Percentiles rank a stretch among this genome's conserved stretches.
Evolutionary conservation across 1,140 invertebrate genomes (phyloP).

Genomic region (Mizuhopecten yessoensis): DNA sequence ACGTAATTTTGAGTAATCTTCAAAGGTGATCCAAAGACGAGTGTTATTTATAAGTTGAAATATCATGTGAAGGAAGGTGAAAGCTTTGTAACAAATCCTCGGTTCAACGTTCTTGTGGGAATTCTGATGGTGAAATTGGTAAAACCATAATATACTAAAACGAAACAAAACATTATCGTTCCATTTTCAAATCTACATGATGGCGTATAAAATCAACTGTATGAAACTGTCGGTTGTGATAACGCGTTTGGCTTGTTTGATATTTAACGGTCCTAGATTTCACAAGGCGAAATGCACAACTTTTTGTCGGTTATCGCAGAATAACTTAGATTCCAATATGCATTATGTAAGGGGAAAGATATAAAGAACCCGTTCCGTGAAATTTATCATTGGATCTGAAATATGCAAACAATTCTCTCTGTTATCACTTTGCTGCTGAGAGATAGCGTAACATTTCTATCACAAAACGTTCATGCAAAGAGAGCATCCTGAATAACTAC

Average conservation of each 20-base stretch:
- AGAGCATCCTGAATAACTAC: no score
- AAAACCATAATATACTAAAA: background rate
- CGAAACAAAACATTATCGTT: background rate
- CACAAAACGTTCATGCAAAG: no score
- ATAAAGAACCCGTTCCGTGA: no score
- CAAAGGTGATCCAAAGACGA: background rate
- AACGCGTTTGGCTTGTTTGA: background rate
- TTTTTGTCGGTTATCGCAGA: background rate
- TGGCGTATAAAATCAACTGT: background rate
- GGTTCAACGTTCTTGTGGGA: background rate
- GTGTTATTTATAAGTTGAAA: background rate
- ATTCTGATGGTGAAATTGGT: background rate
- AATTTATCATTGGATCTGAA: no score
- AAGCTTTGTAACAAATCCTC: background rate
- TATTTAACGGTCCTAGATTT: background rate
- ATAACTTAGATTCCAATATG: conserved; percentile 1
- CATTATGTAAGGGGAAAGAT: background rate
- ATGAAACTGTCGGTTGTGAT: conserved; percentile 9
- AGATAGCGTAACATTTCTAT: no score
- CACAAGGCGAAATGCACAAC: background rate
- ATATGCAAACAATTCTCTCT: no score
- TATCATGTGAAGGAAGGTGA: background rate
- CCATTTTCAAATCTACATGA: background rate
- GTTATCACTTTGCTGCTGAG: no score
- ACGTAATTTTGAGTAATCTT: background rate